Conservation (phyloP, 1,140 invertebrate species). For the Drosophila yakuba region DNA sequence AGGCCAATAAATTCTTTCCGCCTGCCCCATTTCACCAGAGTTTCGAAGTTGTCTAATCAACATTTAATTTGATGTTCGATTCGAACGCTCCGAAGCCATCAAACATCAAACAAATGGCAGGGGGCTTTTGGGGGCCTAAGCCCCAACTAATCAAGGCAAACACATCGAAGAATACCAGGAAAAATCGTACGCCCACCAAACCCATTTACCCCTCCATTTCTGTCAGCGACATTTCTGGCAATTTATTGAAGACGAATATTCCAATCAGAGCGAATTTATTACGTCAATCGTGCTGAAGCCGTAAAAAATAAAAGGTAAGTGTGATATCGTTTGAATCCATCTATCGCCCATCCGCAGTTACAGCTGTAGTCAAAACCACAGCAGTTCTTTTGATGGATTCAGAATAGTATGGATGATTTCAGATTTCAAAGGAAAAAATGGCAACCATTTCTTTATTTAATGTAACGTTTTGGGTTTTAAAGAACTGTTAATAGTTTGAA, state of each 20-base stretch:
- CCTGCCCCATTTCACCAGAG: background rate
- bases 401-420: background rate
- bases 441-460: too few relatives aligned
- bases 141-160: constrained; percentile 68
- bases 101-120: constrained; percentile 30
- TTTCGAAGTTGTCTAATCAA: constrained; percentile 61
- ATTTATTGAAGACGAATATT: constrained; percentile 79
- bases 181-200: background rate
- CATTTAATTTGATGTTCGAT: constrained; percentile 77
- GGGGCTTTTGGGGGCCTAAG: constrained; percentile 18
- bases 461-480: too few relatives aligned
- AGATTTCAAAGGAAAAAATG: too few relatives aligned
- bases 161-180: constrained; percentile 64
- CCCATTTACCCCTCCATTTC: constrained; percentile 29
- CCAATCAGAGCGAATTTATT: constrained; percentile 80
- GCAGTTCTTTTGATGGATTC: background rate
- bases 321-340: constrained; percentile 72
- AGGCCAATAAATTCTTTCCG: constrained; percentile 66
- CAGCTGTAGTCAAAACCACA: constrained; percentile 8
- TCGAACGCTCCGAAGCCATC: constrained; percentile 55
- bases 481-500: too few relatives aligned
- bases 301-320: constrained; percentile 83
- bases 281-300: constrained; percentile 54
- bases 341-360: constrained; percentile 7
- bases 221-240: constrained; percentile 75